phyloP scores from a whole-genome alignment of 2,797 vertebrate genomes.

The Danio choprae region DNA sequence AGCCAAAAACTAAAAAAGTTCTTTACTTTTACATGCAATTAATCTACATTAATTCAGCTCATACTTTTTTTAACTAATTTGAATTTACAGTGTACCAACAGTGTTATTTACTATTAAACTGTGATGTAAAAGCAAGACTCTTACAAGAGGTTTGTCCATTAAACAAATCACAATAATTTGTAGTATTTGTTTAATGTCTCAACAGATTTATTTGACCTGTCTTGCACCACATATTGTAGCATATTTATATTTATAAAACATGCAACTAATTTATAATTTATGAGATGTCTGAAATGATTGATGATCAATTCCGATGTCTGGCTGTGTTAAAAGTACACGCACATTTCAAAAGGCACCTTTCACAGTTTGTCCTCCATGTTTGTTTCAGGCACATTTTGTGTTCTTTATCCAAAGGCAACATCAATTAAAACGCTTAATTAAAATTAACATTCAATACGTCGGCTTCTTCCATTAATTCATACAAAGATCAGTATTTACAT shows the following conservation, averaged over 20 bases:
- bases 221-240: neutral
- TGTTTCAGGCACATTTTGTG: conserved; percentile 17
- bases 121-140: neutral
- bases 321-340: neutral
- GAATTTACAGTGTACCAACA: too few relatives aligned
- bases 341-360: neutral
- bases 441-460: conserved; percentile 19
- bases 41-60: too few relatives aligned
- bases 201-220: neutral
- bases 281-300: neutral
- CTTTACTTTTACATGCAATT: too few relatives aligned
- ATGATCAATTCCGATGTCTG: neutral
- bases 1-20: too few relatives aligned
- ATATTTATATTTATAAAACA: neutral
- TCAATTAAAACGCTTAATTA: conserved; percentile 46
- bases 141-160: neutral
- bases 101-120: neutral
- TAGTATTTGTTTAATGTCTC: neutral
- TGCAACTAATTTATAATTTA: neutral
- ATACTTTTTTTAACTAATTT: too few relatives aligned
- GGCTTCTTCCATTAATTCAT: conserved; percentile 30
- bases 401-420: conserved; percentile 6
- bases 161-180: neutral
- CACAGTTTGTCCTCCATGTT: neutral
- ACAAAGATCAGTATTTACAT: conserved; percentile 55